Conservation (phyloP, 2,797 vertebrate species). For the Sebastes goodei region DNA sequence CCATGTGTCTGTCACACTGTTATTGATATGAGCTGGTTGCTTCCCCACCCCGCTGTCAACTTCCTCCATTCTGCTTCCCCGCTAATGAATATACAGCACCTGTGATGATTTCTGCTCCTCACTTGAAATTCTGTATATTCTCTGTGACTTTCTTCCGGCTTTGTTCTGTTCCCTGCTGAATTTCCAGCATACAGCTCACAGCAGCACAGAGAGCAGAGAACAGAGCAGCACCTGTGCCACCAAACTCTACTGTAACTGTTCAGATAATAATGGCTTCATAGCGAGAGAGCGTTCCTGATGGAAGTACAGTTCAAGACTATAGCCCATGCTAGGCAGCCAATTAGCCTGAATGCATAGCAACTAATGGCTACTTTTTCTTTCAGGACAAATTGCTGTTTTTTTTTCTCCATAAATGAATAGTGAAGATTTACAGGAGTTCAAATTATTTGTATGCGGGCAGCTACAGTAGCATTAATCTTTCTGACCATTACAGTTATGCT, state of each 20-base stretch:
- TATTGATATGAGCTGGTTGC: neutral
- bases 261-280: neutral
- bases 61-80: neutral
- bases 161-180: constrained; percentile 17
- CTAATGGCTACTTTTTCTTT: too few relatives aligned
- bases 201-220: neutral
- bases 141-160: neutral
- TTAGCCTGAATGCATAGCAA: neutral
- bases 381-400: neutral
- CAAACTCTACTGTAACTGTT: neutral
- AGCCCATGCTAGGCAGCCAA: neutral
- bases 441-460: neutral
- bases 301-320: neutral
- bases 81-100: neutral
- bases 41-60: neutral
- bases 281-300: neutral
- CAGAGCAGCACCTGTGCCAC: neutral
- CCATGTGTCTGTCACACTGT: neutral
- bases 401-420: neutral
- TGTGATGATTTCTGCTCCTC: neutral
- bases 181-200: neutral
- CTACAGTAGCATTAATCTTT: neutral
- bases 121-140: neutral
- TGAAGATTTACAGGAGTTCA: neutral
- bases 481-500: neutral